phyloP scores from a whole-genome alignment of 2,113 vertebrate genomes.

The Amphilophus citrinellus region DNA sequence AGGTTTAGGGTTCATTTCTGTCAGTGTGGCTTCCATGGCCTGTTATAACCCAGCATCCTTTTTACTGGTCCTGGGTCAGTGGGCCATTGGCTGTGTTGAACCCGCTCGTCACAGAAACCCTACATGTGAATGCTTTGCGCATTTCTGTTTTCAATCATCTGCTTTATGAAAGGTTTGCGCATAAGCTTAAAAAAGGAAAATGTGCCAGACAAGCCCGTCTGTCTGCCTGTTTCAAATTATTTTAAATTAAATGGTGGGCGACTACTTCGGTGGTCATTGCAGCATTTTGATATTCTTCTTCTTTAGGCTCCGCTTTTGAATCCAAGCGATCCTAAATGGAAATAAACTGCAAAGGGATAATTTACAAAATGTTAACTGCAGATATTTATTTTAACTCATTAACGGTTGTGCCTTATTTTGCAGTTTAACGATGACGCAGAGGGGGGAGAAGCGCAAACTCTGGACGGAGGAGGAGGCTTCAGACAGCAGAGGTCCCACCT shows the following conservation, averaged over 20 bases:
- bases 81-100: background rate
- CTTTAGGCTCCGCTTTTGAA: accelerated
- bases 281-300: background rate
- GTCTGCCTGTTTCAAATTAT: background rate
- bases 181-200: no score
- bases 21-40: accelerated
- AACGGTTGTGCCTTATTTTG: background rate
- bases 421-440: constrained; percentile 81
- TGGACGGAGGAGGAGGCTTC: constrained; percentile 54
- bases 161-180: no score
- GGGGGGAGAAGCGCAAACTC: constrained; percentile 84
- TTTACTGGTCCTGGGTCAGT: background rate
- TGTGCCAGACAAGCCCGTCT: no score
- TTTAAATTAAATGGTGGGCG: background rate
- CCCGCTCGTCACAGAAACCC: background rate
- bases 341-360: no score
- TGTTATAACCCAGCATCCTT: background rate
- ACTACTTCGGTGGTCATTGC: background rate
- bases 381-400: background rate
- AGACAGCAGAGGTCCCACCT: constrained; percentile 45
- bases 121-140: background rate
- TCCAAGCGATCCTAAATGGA: background rate
- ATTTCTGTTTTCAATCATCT: no score
- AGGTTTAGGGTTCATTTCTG: background rate
- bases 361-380: background rate